Evolutionary conservation across 2,888 invertebrate species (phyloP).

Genomic region (Lepetodrilus schrolli): DNA sequence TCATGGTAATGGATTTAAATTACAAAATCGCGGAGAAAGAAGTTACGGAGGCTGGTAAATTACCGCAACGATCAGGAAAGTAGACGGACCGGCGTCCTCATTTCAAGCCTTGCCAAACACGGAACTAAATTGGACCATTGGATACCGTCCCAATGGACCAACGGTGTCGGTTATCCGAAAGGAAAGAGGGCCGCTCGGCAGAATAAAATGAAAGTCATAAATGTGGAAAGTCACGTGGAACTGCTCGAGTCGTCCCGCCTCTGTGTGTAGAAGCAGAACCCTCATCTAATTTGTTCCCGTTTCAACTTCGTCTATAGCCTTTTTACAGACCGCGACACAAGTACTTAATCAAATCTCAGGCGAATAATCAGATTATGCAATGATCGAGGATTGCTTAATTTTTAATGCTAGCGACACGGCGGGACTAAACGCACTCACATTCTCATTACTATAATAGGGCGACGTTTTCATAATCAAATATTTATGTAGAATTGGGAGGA

Average conservation of each 20-base stretch:
- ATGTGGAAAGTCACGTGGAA: not conserved
- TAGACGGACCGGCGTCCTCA: not conserved
- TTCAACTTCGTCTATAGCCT: not conserved
- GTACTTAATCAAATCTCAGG: slow-evolving; percentile 45
- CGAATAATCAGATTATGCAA: slow-evolving; percentile 52
- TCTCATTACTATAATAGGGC: slow-evolving; percentile 38
- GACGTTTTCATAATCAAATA: slow-evolving; percentile 59
- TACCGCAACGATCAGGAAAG: not conserved
- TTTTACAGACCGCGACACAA: slow-evolving; percentile 9
- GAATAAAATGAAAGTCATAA: slow-evolving; percentile 18
- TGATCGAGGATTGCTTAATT: slow-evolving; percentile 41
- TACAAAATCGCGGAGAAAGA: slow-evolving; percentile 6
- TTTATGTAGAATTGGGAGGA: slow-evolving; percentile 44
- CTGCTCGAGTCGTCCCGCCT: not conserved
- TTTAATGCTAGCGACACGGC: slow-evolving; percentile 41
- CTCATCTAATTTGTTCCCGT: slow-evolving; percentile 5
- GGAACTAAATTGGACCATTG: not conserved
- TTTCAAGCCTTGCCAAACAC: slow-evolving; percentile 17
- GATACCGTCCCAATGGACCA: too few relatives aligned
- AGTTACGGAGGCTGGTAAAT: not conserved
- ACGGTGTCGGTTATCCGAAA: too few relatives aligned
- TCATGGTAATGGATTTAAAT: slow-evolving; percentile 26
- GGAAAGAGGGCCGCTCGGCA: too few relatives aligned
- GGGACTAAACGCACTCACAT: slow-evolving; percentile 37
- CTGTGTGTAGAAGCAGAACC: not conserved